Conservation (phyloP, 92 coral and sea anemone genomes). For the Pocillopora grandis region DNA sequence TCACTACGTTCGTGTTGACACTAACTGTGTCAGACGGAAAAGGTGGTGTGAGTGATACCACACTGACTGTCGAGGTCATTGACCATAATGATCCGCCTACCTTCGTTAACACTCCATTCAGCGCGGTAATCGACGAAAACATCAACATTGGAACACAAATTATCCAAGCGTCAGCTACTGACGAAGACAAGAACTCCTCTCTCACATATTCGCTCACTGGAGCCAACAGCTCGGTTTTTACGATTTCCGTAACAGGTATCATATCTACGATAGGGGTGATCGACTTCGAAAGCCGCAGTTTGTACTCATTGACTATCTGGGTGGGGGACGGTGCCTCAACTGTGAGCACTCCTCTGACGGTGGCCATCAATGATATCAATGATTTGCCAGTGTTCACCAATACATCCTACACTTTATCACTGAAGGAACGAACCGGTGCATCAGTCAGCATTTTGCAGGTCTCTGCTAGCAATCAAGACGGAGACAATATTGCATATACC, state of each 20-base stretch:
- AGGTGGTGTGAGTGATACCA: conserved; percentile 47
- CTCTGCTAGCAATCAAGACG: conserved; percentile 63
- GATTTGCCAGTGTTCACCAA: conserved; percentile 50
- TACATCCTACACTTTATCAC: conserved; percentile 42
- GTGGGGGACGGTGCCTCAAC: conserved; percentile 60
- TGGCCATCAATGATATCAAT: conserved; percentile 47
- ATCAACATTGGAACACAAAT: conserved; percentile 52
- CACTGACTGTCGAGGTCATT: conserved; percentile 48
- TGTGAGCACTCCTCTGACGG: conserved; percentile 47
- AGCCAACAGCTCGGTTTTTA: conserved; percentile 50
- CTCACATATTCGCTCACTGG: conserved; percentile 55
- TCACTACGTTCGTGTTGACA: conserved; percentile 38
- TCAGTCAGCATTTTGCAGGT: conserved; percentile 54
- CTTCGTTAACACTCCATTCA: conserved; percentile 58
- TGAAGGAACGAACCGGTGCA: conserved; percentile 46
- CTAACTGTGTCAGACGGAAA: conserved; percentile 45
- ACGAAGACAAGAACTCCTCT: conserved; percentile 52
- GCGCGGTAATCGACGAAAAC: conserved; percentile 61
- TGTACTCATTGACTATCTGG: conserved; percentile 62
- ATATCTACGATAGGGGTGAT: conserved; percentile 43
- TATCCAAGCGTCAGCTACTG: conserved; percentile 57
- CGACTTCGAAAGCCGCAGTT: conserved; percentile 62
- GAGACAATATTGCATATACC: conserved; percentile 36
- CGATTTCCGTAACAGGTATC: conserved; percentile 57
- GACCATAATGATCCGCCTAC: conserved; percentile 64